Percentiles rank a stretch among this genome's conserved stretches.
Evolutionary conservation across 2,797 vertebrate genomes (phyloP).

Genomic region (Lagodon rhomboides): DNA sequence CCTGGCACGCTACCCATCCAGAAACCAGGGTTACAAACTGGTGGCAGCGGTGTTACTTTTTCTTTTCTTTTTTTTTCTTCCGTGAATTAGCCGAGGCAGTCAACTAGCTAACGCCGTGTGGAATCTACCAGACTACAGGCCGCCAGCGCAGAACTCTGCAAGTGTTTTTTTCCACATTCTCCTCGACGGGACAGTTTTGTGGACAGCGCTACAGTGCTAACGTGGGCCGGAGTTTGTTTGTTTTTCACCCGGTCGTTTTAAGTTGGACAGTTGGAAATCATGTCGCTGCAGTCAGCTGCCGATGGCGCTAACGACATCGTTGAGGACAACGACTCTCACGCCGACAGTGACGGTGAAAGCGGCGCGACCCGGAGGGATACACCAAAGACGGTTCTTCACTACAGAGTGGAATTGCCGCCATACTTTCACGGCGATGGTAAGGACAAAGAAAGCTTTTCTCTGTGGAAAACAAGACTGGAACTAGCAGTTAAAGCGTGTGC

Average conservation of each 20-base stretch:
- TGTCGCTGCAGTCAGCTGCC: background rate
- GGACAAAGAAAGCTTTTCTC: no score
- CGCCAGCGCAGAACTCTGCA: background rate
- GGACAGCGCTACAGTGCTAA: background rate
- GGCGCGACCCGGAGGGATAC: no score
- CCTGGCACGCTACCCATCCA: no score
- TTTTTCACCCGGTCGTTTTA: background rate
- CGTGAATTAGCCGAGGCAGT: constrained; percentile 6
- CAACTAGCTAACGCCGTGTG: constrained; percentile 5
- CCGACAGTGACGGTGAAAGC: background rate
- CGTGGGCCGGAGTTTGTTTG: background rate
- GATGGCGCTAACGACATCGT: no score
- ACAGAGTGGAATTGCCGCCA: no score
- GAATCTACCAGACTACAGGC: background rate
- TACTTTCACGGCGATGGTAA: no score
- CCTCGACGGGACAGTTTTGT: no score
- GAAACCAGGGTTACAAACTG: constrained; percentile 26
- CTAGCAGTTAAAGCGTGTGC: no score
- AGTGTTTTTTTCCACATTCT: background rate
- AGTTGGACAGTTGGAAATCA: constrained; percentile 16
- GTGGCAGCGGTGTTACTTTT: constrained; percentile 11
- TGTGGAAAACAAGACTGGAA: no score
- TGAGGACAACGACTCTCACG: background rate
- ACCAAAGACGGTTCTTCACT: no score
- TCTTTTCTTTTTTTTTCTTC: background rate